Percentiles rank a stretch among this genome's conserved stretches.
These are phyloP conservation scores for Torymus auratus DNA, from an alignment of 2,888 invertebrate species.

Conservation along the genomic window DNA sequence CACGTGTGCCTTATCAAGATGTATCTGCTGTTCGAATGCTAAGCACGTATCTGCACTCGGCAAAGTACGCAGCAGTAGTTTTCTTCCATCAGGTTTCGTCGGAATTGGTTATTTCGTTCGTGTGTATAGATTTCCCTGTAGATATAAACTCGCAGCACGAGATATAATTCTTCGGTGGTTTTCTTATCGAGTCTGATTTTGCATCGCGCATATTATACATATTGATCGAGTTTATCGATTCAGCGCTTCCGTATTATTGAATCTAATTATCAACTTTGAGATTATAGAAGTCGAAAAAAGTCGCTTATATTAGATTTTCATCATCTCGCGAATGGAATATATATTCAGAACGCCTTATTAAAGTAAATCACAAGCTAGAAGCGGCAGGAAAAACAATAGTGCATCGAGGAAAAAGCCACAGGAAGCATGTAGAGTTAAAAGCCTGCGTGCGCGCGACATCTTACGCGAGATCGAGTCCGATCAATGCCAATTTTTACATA, in stretches of 20 bases:
- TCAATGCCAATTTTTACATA: slow-evolving; percentile 36
- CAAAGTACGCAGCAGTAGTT: not conserved
- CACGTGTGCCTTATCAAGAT: slow-evolving; percentile 8
- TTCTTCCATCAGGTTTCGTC: slow-evolving; percentile 9
- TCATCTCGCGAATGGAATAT: too few species aligned
- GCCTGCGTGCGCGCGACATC: too few species aligned
- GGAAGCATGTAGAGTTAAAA: too few species aligned
- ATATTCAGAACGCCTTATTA: too few species aligned
- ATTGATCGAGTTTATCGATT: too few species aligned
- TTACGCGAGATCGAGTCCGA: not conserved
- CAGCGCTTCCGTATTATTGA: too few species aligned
- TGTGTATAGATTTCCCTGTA: not conserved
- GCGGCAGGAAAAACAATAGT: too few species aligned
- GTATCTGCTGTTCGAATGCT: not conserved
- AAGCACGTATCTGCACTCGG: not conserved
- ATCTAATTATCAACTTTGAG: too few species aligned
- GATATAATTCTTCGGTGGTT: not conserved
- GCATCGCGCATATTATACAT: not conserved
- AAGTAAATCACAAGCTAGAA: too few species aligned
- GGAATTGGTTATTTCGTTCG: not conserved
- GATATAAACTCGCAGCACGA: not conserved
- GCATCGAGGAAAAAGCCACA: too few species aligned
- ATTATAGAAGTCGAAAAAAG: too few species aligned
- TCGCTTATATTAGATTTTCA: too few species aligned
- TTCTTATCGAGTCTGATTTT: not conserved